Evolutionary conservation across 2,113 vertebrate genomes (phyloP).

Genomic region (Heliornis fulica): DNA sequence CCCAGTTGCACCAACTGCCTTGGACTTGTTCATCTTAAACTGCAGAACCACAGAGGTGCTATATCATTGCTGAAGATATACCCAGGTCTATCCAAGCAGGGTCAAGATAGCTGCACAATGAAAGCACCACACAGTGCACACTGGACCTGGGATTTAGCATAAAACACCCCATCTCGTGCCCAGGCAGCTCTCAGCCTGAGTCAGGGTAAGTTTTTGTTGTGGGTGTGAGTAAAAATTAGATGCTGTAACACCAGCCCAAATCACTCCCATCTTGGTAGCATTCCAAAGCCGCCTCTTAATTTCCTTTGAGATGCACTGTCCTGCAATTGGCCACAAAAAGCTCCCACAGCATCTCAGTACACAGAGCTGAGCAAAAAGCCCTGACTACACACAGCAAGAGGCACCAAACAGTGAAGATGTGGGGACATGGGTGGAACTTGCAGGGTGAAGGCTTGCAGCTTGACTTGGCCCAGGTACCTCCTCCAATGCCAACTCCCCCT

Average conservation of each 20-base stretch:
- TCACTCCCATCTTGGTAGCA: background rate
- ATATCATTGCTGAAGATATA: background rate
- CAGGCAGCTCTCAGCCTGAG: background rate
- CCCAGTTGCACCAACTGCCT: background rate
- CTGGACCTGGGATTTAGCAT: background rate
- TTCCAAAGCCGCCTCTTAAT: background rate
- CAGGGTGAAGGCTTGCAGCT: background rate
- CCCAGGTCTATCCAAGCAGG: background rate
- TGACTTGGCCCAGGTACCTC: background rate
- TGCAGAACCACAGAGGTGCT: background rate
- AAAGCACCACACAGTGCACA: accelerated
- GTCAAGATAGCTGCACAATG: background rate
- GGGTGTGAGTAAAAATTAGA: background rate
- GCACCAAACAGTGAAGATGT: background rate
- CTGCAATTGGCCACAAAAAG: background rate
- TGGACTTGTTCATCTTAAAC: background rate
- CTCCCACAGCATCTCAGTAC: background rate
- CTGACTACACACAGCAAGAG: background rate
- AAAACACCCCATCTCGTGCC: background rate
- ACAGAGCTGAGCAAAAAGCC: background rate
- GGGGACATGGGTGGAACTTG: background rate
- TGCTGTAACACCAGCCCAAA: background rate
- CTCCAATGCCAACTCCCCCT: background rate
- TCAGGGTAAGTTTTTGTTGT: background rate
- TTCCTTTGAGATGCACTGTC: background rate